A percentile compares a stretch with the other conserved stretches of the same genome.
Conservation (phyloP, 2,797 vertebrate genomes). For the Schizopygopsis pylzovi region DNA sequence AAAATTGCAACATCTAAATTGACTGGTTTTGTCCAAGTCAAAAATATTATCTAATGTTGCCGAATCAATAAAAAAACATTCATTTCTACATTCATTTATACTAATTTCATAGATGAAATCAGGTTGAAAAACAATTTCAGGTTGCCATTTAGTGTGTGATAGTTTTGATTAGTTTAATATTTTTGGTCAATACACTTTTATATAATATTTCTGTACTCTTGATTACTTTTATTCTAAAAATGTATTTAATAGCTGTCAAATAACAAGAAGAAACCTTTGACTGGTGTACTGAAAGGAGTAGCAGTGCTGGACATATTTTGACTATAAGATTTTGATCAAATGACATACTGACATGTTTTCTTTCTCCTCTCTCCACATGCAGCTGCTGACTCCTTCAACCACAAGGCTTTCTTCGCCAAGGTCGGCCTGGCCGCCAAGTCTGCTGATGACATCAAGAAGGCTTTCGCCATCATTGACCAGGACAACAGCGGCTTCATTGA, state of each 20-base stretch:
- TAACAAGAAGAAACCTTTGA: background rate
- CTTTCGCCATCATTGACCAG: slow-evolving; percentile 82
- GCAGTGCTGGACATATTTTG: background rate
- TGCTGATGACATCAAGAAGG: slow-evolving; percentile 75
- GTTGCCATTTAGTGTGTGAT: background rate
- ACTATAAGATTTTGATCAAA: background rate
- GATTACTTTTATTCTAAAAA: background rate
- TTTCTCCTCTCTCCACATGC: slow-evolving; percentile 49
- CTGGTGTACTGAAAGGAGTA: background rate
- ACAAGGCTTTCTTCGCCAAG: slow-evolving; percentile 82
- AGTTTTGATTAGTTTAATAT: background rate
- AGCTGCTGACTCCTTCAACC: slow-evolving; percentile 81
- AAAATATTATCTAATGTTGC: background rate
- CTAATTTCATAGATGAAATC: background rate
- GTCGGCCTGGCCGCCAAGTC: slow-evolving; percentile 79
- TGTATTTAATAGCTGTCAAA: background rate
- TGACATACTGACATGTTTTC: background rate
- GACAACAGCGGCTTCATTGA: slow-evolving; percentile 83
- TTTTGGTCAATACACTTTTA: background rate
- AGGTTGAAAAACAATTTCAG: background rate
- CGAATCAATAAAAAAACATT: background rate
- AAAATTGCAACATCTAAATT: background rate
- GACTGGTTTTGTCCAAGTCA: background rate
- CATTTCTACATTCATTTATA: background rate
- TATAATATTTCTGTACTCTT: background rate